Base-by-base conservation (phyloP, 2,888 invertebrate species). In the Amblyjoppa proteus region DNA sequence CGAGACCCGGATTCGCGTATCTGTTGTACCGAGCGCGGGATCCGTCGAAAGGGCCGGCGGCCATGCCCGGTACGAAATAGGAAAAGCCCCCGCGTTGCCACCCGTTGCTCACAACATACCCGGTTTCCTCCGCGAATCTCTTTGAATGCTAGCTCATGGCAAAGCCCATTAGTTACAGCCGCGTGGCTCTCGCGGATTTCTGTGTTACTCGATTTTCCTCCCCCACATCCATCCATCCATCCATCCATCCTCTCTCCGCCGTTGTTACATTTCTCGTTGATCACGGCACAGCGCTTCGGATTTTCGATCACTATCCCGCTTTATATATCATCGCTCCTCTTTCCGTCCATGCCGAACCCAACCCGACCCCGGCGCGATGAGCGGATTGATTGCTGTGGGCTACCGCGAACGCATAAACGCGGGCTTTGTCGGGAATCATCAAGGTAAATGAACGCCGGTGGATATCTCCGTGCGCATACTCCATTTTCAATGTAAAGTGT, bases 351-450 rank as follows among this genome's bases (percentile, higher is more conserved):
- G 51, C 41, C 9, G 53, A 77, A 41, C 66, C 38, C 53, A 68
- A 2, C 3, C 28, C 38, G 68, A 28, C 25, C 38, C 70, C 75
- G 7, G 71, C 64, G 53, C 85, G 80, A 83, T 81, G 86, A 81
- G 77, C 61, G 69, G 74, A 83, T 78, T 83, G 77, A 86, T 83
- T 78, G 70, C 83, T 56, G 82, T 41, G 81, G 83, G 34, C 69
- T 73, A 83, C 86, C 83, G 56, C 81, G 56, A 76, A 68, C 56
- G 80, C 61, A 74, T 78, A 78, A 86, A 64, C 77, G 77, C 16
- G 64, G 64, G 83, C 83, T 83, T 86, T 83, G 85, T 83, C 71
- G 38, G 77, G 56, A 81, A 81, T 86, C 83, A 76, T 83, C 81
- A 51, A 64, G 69, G 61, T 70, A 70, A 81, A 66, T 64, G 64